Percentiles rank a stretch among this genome's conserved stretches.
phyloP scores from a whole-genome alignment of 2,113 vertebrate species.

The Entosphenus tridentatus region DNA sequence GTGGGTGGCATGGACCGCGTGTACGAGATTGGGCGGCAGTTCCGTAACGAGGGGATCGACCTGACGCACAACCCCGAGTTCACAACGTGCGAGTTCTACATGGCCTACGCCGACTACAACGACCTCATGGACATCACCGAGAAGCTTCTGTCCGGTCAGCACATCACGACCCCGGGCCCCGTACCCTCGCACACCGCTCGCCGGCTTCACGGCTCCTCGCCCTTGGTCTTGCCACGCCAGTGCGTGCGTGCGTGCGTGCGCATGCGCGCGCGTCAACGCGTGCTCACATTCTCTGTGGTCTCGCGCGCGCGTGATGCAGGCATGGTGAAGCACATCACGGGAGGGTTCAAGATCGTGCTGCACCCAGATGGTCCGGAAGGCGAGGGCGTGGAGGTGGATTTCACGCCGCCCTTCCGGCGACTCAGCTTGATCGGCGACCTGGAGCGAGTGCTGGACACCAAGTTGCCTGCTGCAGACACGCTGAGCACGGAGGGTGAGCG shows the following conservation, averaged over 20 bases:
- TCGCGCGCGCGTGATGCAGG: conserved; percentile 23
- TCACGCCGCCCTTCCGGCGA: conserved; percentile 73
- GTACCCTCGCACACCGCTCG: too few species aligned
- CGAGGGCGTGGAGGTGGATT: conserved; percentile 51
- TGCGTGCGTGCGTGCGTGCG: too few species aligned
- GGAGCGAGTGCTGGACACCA: conserved; percentile 50
- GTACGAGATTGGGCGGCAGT: conserved; percentile 88
- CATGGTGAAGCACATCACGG: conserved; percentile 75
- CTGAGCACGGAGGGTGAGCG: conserved; percentile 37
- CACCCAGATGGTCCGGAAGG: conserved; percentile 79
- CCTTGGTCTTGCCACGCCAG: too few species aligned
- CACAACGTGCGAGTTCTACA: conserved; percentile 96
- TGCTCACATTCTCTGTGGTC: too few species aligned
- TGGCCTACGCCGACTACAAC: conserved; percentile 90
- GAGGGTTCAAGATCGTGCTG: conserved; percentile 56
- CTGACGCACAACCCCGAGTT: conserved; percentile 96
- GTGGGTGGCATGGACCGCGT: conserved; percentile 86
- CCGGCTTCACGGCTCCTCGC: too few species aligned
- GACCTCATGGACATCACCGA: conserved; percentile 95
- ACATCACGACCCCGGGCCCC: background rate
- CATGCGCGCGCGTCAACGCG: too few species aligned
- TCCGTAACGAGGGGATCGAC: conserved; percentile 93
- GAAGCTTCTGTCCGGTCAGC: conserved; percentile 60
- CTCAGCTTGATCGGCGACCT: conserved; percentile 65
- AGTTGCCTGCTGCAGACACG: conserved; percentile 38